Conservation (phyloP, 2,113 vertebrate species). For the Nothobranchius furzeri region DNA sequence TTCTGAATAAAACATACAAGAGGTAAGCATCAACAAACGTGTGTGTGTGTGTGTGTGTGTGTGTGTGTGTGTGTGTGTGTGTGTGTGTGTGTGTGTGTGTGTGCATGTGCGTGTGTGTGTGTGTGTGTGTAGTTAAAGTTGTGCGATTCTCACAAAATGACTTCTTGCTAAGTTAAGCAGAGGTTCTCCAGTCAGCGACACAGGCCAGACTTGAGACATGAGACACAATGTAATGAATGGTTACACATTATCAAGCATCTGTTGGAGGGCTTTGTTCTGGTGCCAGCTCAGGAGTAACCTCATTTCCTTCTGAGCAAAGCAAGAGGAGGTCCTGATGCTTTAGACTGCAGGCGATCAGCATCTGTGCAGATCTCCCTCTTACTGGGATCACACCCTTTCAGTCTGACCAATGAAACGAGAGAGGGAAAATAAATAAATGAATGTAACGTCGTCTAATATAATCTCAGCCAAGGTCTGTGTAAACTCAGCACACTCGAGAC, state of each 20-base stretch:
- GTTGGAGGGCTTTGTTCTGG: conserved; percentile 67
- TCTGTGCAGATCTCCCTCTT: conserved; percentile 44
- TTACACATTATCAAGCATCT: conserved; percentile 72
- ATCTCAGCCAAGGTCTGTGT: background rate
- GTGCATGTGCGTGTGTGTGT: too few species aligned
- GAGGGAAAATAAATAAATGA: background rate
- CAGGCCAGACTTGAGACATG: conserved; percentile 65
- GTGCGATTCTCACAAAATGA: conserved; percentile 61
- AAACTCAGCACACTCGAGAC: conserved; percentile 5
- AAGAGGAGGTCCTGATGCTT: conserved; percentile 40
- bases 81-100: too few species aligned
- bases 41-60: too few species aligned
- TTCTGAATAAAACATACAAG: conserved; percentile 20
- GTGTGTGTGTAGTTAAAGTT: conserved; percentile 22
- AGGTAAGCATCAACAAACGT: conserved; percentile 18
- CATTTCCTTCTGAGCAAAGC: conserved; percentile 43
- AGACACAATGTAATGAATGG: conserved; percentile 70
- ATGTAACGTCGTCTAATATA: conserved; percentile 9
- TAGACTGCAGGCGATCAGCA: conserved; percentile 38
- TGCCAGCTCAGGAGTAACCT: conserved; percentile 57
- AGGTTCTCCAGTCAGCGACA: conserved; percentile 42
- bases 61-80: too few species aligned
- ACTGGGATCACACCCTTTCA: conserved; percentile 28
- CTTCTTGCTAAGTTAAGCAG: conserved; percentile 20
- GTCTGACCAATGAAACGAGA: background rate